A percentile compares a stretch with the other conserved stretches of the same genome.
phyloP scores from a whole-genome alignment of 2,888 invertebrate genomes.

The Hemithea aestivaria region DNA sequence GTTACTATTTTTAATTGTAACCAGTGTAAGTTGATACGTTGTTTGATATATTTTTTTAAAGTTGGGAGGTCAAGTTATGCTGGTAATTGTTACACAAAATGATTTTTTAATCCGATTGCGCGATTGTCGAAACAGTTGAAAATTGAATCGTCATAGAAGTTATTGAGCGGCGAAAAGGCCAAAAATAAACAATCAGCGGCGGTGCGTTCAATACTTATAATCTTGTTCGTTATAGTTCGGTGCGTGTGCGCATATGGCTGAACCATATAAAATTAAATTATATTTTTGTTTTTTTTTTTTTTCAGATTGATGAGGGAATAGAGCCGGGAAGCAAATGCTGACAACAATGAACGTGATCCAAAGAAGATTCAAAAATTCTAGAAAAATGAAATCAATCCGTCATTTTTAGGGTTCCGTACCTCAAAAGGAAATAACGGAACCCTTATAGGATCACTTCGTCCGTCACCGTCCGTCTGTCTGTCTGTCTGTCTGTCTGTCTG shows the following conservation, averaged over 20 bases:
- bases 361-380: too few relatives aligned
- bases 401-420: too few relatives aligned
- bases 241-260: constrained; percentile 47
- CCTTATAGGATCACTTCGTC: too few relatives aligned
- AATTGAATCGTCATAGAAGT: constrained; percentile 67
- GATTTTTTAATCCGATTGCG: constrained; percentile 38
- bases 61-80: constrained; percentile 29
- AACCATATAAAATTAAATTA: too few relatives aligned
- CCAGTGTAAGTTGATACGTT: constrained; percentile 17
- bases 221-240: constrained; percentile 57
- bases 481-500: too few relatives aligned
- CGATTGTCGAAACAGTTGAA: constrained; percentile 40
- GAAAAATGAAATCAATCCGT: too few relatives aligned
- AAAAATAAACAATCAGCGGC: constrained; percentile 39
- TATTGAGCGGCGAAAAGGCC: constrained; percentile 42
- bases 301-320: neutral
- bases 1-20: constrained; percentile 8
- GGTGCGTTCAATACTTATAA: constrained; percentile 60
- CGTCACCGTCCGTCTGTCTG: too few relatives aligned
- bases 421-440: too few relatives aligned
- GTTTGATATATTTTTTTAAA: constrained; percentile 12
- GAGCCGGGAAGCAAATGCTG: too few relatives aligned
- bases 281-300: constrained; percentile 8
- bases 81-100: constrained; percentile 46
- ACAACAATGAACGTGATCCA: too few relatives aligned